Base-by-base conservation (phyloP, 2,888 invertebrate genomes). In the Leptinotarsa tumamoca region DNA sequence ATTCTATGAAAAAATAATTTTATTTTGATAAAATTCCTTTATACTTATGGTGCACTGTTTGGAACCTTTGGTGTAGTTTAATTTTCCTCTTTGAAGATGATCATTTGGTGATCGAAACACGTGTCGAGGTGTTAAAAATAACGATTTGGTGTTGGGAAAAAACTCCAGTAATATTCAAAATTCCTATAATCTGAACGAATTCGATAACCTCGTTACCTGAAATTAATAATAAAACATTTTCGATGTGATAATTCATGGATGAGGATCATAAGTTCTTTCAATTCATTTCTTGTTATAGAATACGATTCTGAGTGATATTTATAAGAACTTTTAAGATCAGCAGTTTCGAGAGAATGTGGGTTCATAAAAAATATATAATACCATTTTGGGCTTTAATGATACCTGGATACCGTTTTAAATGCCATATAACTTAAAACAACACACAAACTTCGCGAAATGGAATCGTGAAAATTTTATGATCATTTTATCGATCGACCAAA, bases 391-490 rank as follows among this genome's bases (percentile, higher is more conserved):
- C 4, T 58, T 58, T 4, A 52, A 58, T 23, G 23, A 58, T 58
- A 23, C 23, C 23, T 58, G 14, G 23, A 58, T 23, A 14, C 58
- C 15, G 23, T 23, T 58, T 58, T 21, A 15, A 58, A 27, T 4
- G 23, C 58, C 58, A 21, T 58, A 23, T 58, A 58, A 18, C 21
- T 23, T 15, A 15, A 58, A 23, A 58, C 15, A 58, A 23, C 58
- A 23, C 1, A 23, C 15, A 23, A 58, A 58, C 14, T 10, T 0
- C 58, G 1, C 15, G 4, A 23, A 58, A 58, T 58, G 58, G 18
- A 58, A 58, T 23, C 23, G 15, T 58, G 58, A 13, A 58, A 1
- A 58, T 23, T 58, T 58, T 58, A 58, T 58, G 58, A 58, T 58
- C 23, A 58, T 58, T 58, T 58, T 58, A 23, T 58, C 23, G 23